phyloP scores from a whole-genome alignment of 2,797 vertebrate genomes.

The Lacerta viridis region DNA sequence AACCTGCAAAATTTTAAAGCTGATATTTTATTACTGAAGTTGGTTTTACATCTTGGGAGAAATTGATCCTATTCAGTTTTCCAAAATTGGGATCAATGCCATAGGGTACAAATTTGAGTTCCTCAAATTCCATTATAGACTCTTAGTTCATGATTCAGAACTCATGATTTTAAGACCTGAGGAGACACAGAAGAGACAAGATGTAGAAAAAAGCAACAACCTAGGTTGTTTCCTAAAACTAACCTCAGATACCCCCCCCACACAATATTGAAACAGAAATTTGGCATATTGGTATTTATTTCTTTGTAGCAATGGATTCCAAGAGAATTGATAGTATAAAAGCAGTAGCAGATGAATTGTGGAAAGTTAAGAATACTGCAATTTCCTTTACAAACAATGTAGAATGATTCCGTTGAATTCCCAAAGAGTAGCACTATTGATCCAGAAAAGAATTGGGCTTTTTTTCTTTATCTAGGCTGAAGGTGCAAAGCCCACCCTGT shows the following conservation, averaged over 20 bases:
- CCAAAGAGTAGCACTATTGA: not conserved
- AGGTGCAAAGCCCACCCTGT: conserved; percentile 81
- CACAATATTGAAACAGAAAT: not conserved
- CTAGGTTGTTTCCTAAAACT: not conserved
- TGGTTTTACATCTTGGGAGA: not conserved
- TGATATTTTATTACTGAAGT: not conserved
- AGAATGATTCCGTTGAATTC: not conserved
- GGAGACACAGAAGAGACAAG: not conserved
- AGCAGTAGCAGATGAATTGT: not conserved
- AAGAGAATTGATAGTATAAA: not conserved
- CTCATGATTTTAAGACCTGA: not conserved
- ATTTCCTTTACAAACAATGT: not conserved
- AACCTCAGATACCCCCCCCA: not conserved
- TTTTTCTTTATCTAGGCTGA: conserved; percentile 65
- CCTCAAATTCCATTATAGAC: not conserved
- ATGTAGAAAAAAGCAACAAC: not conserved
- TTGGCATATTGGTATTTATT: not conserved
- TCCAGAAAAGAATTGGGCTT: not conserved
- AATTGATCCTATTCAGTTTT: not conserved
- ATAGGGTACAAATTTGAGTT: not conserved
- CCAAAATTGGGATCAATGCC: not conserved
- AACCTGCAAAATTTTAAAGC: not conserved
- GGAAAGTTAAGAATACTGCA: not conserved
- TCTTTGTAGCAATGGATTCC: not conserved
- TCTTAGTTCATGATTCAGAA: not conserved